Conservation (phyloP, 2,113 vertebrate genomes). For the Bufo bufo region DNA sequence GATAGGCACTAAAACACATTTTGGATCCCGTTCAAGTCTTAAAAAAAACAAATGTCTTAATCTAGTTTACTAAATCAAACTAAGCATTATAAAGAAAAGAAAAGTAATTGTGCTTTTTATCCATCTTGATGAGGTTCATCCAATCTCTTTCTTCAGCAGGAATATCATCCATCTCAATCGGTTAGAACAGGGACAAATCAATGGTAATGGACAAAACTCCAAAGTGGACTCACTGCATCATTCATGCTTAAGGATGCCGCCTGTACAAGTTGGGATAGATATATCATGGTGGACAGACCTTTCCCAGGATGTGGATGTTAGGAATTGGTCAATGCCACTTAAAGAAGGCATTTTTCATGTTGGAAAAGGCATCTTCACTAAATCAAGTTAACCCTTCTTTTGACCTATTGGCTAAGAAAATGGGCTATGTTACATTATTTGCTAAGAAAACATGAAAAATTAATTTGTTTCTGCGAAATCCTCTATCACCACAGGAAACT, state of each 20-base stretch:
- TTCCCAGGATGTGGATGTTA: constrained; percentile 25
- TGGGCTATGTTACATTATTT: constrained; percentile 5
- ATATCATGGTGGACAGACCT: constrained; percentile 43
- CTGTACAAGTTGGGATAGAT: constrained; percentile 40
- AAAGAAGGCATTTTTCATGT: constrained; percentile 34
- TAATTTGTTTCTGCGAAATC: neutral
- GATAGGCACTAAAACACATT: constrained; percentile 45
- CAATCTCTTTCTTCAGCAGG: constrained; percentile 41
- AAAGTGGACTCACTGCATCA: constrained; percentile 52
- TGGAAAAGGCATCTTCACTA: constrained; percentile 30
- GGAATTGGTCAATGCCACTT: constrained; percentile 36
- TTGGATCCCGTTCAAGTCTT: constrained; percentile 42
- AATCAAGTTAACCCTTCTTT: constrained; percentile 18
- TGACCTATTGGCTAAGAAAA: constrained; percentile 27
- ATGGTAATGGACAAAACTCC: constrained; percentile 55
- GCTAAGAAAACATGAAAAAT: neutral
- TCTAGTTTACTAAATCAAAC: constrained; percentile 53
- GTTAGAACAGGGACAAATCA: constrained; percentile 52
- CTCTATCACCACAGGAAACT: neutral
- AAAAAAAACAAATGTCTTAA: constrained; percentile 38
- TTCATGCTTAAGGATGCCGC: constrained; percentile 43
- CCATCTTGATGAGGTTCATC: constrained; percentile 47
- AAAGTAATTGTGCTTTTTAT: constrained; percentile 52
- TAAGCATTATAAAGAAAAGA: constrained; percentile 45
- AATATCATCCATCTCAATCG: constrained; percentile 48